phyloP scores from a whole-genome alignment of 1,140 invertebrate genomes.

The Drosophila grimshawi region DNA sequence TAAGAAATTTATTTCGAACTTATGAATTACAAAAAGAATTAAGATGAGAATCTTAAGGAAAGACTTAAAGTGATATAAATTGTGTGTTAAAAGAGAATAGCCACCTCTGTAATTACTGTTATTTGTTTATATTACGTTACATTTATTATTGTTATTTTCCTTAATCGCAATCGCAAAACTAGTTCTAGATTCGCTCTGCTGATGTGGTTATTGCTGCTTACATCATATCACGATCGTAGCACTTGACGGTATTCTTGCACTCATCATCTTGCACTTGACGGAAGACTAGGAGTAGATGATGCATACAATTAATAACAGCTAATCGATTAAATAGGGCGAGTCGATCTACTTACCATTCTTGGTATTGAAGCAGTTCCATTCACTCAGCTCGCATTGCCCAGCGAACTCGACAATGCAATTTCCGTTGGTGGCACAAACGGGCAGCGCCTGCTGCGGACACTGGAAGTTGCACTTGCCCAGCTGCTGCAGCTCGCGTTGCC shows the following conservation, averaged over 20 bases:
- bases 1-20: too few relatives aligned
- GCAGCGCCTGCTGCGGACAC: conserved; percentile 53
- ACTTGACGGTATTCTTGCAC: conserved; percentile 59
- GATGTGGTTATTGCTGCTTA: conserved; percentile 1
- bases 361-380: conserved; percentile 78
- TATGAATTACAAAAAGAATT: too few relatives aligned
- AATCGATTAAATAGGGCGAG: not conserved
- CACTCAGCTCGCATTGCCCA: conserved; percentile 71
- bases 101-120: too few relatives aligned
- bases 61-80: too few relatives aligned
- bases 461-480: conserved; percentile 67
- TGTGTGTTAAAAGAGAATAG: too few relatives aligned
- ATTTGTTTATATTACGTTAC: too few relatives aligned
- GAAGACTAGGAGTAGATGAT: conserved; percentile 48
- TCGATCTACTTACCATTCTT: conserved; percentile 54
- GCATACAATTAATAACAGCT: not conserved
- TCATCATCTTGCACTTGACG: conserved; percentile 68
- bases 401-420: conserved; percentile 71
- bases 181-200: conserved; percentile 4
- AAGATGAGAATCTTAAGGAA: too few relatives aligned
- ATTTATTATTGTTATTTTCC: not conserved
- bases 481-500: conserved; percentile 50
- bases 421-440: conserved; percentile 70
- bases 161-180: not conserved
- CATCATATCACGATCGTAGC: conserved; percentile 67